Conservation (phyloP, 2,797 vertebrate species). For the Lophius americanus region DNA sequence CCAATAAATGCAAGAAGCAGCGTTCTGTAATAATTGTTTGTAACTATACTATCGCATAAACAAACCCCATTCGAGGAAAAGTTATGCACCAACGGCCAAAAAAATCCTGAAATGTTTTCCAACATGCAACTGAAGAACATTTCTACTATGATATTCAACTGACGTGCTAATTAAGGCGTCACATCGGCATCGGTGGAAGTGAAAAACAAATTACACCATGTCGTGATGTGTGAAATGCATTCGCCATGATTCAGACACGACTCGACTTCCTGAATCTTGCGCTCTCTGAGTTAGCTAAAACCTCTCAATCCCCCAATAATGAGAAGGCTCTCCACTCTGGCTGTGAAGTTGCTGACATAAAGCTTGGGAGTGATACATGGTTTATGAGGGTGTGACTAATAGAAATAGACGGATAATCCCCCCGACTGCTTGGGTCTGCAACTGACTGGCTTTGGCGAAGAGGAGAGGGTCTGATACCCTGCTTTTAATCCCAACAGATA, state of each 20-base stretch:
- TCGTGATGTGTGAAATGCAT: conserved; percentile 51
- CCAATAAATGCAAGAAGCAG: not conserved
- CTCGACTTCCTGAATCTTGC: conserved; percentile 47
- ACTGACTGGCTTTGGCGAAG: conserved; percentile 63
- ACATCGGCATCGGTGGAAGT: conserved; percentile 5
- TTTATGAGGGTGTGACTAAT: conserved; percentile 79
- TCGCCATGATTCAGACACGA: conserved; percentile 45
- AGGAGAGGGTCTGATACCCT: conserved; percentile 46
- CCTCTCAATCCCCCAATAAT: conserved; percentile 73
- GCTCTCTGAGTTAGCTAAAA: conserved; percentile 58
- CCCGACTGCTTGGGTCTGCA: conserved; percentile 75
- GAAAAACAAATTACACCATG: conserved; percentile 33
- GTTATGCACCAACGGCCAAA: not conserved
- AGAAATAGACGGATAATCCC: conserved; percentile 79
- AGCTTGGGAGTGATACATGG: conserved; percentile 77
- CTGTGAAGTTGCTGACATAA: conserved; percentile 77
- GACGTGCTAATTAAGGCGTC: conserved; percentile 37
- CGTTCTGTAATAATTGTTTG: not conserved
- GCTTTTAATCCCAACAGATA: conserved; percentile 61
- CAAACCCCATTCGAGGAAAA: no score
- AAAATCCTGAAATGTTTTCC: conserved; percentile 9
- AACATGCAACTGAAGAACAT: conserved; percentile 16
- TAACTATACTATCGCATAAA: no score
- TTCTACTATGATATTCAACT: conserved; percentile 13
- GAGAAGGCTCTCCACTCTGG: conserved; percentile 68